Evolutionary conservation across 2,797 vertebrate species (phyloP).

Genomic region (Rhynchonycteris naso): DNA sequence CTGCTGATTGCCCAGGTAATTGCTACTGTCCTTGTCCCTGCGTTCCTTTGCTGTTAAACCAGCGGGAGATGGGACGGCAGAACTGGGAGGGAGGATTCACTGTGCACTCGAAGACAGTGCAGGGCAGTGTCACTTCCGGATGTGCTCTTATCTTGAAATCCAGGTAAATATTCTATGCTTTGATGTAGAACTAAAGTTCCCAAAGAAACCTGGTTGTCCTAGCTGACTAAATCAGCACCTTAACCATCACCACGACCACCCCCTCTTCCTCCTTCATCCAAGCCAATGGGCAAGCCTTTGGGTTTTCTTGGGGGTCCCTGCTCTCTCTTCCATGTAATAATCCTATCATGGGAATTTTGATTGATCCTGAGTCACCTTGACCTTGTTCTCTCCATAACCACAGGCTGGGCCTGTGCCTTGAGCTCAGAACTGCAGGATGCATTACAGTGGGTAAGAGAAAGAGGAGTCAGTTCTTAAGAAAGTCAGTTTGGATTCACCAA

Average conservation of each 20-base stretch:
- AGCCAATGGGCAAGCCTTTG: neutral
- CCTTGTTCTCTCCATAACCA: conserved; percentile 58
- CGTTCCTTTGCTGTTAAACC: conserved; percentile 37
- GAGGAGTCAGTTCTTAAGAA: neutral
- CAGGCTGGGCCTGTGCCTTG: neutral
- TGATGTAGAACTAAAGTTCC: neutral
- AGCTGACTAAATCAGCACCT: neutral
- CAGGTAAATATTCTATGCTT: neutral
- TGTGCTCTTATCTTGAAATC: conserved; percentile 9
- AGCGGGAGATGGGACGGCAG: conserved; percentile 16
- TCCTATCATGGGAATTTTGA: conserved; percentile 51
- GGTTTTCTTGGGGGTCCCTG: neutral
- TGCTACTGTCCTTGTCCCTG: neutral
- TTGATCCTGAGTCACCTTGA: conserved; percentile 67
- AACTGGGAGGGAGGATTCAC: conserved; percentile 8
- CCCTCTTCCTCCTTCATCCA: neutral
- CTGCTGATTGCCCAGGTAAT: conserved; percentile 35
- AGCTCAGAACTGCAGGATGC: neutral
- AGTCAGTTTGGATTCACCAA: conserved; percentile 36
- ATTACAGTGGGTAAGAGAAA: neutral
- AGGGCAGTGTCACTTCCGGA: neutral
- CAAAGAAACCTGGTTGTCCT: neutral
- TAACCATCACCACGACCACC: neutral
- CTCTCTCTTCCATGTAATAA: neutral
- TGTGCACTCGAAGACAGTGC: neutral